These are phyloP conservation scores for Polietes domitor DNA, from an alignment of 2,888 invertebrate genomes.

Conservation along the genomic window DNA sequence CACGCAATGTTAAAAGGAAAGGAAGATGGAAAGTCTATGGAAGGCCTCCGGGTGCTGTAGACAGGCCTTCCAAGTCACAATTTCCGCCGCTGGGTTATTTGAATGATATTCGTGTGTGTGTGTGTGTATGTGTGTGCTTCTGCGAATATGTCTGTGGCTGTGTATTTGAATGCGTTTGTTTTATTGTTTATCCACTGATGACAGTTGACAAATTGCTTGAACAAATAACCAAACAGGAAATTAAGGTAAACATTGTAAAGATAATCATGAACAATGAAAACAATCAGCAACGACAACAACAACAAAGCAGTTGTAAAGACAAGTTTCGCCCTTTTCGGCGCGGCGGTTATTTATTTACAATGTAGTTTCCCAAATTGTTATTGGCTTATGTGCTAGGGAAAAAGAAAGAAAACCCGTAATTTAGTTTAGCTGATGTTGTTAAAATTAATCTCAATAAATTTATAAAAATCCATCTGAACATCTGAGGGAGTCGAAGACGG, in stretches of 20 bases:
- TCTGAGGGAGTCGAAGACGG: too few relatives aligned
- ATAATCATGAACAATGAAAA: constrained; percentile 40
- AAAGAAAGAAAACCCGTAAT: not conserved
- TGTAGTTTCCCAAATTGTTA: constrained; percentile 25
- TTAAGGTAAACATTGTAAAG: constrained; percentile 62
- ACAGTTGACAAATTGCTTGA: constrained; percentile 66
- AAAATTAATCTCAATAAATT: not conserved
- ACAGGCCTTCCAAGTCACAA: too few relatives aligned
- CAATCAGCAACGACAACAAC: constrained; percentile 44
- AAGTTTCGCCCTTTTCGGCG: not conserved
- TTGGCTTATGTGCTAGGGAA: not conserved
- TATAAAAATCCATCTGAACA: too few relatives aligned
- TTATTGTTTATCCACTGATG: constrained; percentile 42
- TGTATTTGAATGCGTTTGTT: constrained; percentile 53
- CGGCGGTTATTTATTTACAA: not conserved
- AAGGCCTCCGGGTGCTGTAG: too few relatives aligned
- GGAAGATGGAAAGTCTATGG: too few relatives aligned
- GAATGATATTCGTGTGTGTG: constrained; percentile 17
- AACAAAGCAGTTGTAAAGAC: not conserved
- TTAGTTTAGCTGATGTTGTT: not conserved
- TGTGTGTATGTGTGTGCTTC: constrained; percentile 16
- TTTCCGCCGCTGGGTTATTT: too few relatives aligned
- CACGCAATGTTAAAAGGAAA: too few relatives aligned
- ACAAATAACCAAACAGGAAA: constrained; percentile 63
- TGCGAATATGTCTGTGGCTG: constrained; percentile 20